Evolutionary conservation across 2,888 invertebrate species (phyloP), one percentile per base, ranked within the genome.

Genomic region (Incurvaria masculella): DNA sequence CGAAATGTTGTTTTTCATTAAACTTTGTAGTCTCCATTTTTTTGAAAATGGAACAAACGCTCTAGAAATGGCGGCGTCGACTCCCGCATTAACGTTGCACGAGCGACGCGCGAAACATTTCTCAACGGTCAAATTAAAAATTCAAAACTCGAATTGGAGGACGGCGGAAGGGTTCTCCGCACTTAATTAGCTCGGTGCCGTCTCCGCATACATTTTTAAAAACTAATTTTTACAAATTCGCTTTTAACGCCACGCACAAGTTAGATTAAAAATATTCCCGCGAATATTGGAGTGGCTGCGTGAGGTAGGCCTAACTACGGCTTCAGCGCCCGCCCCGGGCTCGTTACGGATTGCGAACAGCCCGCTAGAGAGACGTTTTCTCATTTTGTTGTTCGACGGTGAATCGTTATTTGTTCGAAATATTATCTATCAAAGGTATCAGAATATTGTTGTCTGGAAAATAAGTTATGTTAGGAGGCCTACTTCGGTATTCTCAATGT

Each of bases 161-260:
- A 71, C 72, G 76, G 76, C 79, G 75, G 75, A 72, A 76, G 75
- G 78, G 79, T 76, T 79, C 75, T 76, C 78, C 75, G 69, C 72
- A 67, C 74, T 78, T 76, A 76, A 76, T 76, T 76, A 74, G 74
- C 33, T 33, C 33, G 8, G 33, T 33, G 41, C 62, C 69, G 72
- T 69, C 61, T 60, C 51, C 65, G 63, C 61, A 66, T 79, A 66
- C 74, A 78, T 78, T 67, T 78, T 78, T 75, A 76, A 78, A 72
- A 70, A 74, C 73, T 78, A 74, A 78, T 79, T 79, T 79, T 79
- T 79, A 74, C 76, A 74, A 76, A 33, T 33, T 33, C 33, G 23
- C 21, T 48, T 43, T 48, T 47, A 48, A 44, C 27, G 49, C 26
- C 19, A 78, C 72, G 76, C 69, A 69, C 72, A 78, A 79, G 76